phyloP scores from a whole-genome alignment of 2,797 vertebrate genomes.

The Melanotaenia pygmaea region DNA sequence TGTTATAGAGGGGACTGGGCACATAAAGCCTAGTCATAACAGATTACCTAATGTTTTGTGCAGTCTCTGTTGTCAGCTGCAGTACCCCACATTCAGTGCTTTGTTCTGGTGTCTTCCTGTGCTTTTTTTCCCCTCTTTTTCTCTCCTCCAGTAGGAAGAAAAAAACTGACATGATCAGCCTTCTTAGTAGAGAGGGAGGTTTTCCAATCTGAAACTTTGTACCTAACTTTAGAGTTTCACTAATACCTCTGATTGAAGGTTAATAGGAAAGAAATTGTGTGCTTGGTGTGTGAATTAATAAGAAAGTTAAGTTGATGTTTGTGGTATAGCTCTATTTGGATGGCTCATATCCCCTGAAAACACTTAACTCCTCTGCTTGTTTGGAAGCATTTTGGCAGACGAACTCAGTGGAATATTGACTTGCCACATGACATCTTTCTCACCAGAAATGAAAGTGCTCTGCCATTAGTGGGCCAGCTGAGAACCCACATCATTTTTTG shows the following conservation, averaged over 20 bases:
- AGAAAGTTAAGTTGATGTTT: constrained; percentile 9
- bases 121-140: constrained; percentile 41
- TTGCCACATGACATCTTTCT: constrained; percentile 8
- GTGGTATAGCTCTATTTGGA: background rate
- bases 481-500: constrained; percentile 54
- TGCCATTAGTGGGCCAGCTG: constrained; percentile 28
- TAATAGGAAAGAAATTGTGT: constrained; percentile 21
- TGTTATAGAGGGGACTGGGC: constrained; percentile 58
- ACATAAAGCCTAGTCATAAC: constrained; percentile 80
- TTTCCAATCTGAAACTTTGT: constrained; percentile 11
- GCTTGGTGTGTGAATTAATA: background rate
- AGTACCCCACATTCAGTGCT: constrained; percentile 66
- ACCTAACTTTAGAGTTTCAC: constrained; percentile 33
- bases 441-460: constrained; percentile 29
- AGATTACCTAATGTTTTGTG: constrained; percentile 80
- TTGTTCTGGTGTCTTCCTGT: constrained; percentile 82
- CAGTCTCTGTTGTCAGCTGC: constrained; percentile 65
- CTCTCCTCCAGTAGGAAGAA: constrained; percentile 39
- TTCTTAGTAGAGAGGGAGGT: constrained; percentile 52
- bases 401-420: background rate
- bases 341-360: constrained; percentile 22
- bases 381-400: constrained; percentile 22
- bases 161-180: constrained; percentile 61
- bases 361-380: constrained; percentile 20
- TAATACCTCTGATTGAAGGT: constrained; percentile 30